A percentile compares a stretch with the other conserved stretches of the same genome.
These are phyloP conservation scores for Platyrinchus mystaceus DNA, from an alignment of 2,797 vertebrate genomes.

Conservation along the genomic window DNA sequence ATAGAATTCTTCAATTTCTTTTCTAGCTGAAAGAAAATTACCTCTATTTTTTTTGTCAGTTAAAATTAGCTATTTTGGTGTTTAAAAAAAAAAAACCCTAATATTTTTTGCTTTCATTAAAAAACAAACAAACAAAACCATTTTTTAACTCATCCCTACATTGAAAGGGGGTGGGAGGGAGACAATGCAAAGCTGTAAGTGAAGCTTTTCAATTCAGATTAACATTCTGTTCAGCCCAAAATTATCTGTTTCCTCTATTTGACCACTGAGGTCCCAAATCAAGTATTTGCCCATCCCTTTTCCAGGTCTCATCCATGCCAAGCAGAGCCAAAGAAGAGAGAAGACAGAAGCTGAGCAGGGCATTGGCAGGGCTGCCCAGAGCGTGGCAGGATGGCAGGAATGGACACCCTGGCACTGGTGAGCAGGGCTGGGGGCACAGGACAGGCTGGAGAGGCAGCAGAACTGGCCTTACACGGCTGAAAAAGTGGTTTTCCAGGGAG, in stretches of 20 bases:
- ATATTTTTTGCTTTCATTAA: background rate
- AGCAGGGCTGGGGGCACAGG: background rate
- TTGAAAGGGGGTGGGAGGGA: background rate
- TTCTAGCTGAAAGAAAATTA: background rate
- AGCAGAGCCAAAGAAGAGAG: background rate
- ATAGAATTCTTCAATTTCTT: background rate
- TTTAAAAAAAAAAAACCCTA: background rate
- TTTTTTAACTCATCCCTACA: background rate
- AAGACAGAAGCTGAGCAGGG: background rate
- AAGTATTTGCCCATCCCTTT: background rate
- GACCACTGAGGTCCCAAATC: background rate
- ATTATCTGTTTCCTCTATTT: background rate
- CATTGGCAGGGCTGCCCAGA: background rate
- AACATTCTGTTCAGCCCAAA: background rate
- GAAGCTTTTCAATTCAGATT: background rate
- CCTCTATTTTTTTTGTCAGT: background rate
- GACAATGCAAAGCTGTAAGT: background rate
- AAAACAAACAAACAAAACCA: rapidly evolving
- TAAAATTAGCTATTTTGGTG: background rate
- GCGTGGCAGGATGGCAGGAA: background rate
- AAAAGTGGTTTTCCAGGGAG: background rate
- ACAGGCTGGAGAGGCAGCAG: background rate
- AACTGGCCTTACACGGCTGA: background rate
- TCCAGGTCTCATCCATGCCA: background rate
- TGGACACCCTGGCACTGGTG: background rate